Base-by-base conservation (phyloP, 1,140 invertebrate genomes). In the Vanessa atalanta region DNA sequence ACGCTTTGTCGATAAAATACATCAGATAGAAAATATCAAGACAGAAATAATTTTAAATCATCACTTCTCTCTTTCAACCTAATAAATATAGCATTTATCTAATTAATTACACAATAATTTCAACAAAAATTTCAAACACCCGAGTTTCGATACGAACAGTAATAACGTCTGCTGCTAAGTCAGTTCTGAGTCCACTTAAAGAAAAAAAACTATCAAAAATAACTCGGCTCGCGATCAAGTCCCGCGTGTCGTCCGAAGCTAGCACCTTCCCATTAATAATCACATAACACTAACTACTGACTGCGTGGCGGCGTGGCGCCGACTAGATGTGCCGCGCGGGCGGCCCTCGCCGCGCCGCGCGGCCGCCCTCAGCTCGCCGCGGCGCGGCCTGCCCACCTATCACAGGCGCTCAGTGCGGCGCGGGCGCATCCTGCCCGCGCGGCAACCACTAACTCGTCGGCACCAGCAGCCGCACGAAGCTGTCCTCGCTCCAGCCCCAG, bases 181-280 rank as follows among this genome's bases (percentile, higher is more conserved):
- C 89, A 90, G 87, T 86, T 85, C 86, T 78, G 81, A 86, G 87
- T 90, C 89, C 89, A 90, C 89, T 90, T 89, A 91, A 93, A 91
- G 86, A 87, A 88, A 90, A 92, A 91, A 92, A 92, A 90, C 87
- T 93, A 93, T 93, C 91, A 91, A 93, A 93, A 93, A 93, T 93
- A 93, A 93, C 85, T 91, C 87, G 88, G 88, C 86, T 89, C 89
- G 90, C 90, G 82, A 83, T 77, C 78, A 82, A 87, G 89, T 91
- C 88, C 90, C 88, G 88, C 88, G 88, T 90, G 88, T 89, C 88
- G 88, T 92, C 89, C 89, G 89, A 90, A 92, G 90, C 89, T 92
- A 92, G 90, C 90, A 92, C 90, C 90, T 91, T 91, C 88, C 89
- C 89, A 83, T 88, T 91, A 86, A 85, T 82, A 88, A 89, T 89